Conservation (phyloP, 2,113 vertebrate species). For the Cariama cristata region DNA sequence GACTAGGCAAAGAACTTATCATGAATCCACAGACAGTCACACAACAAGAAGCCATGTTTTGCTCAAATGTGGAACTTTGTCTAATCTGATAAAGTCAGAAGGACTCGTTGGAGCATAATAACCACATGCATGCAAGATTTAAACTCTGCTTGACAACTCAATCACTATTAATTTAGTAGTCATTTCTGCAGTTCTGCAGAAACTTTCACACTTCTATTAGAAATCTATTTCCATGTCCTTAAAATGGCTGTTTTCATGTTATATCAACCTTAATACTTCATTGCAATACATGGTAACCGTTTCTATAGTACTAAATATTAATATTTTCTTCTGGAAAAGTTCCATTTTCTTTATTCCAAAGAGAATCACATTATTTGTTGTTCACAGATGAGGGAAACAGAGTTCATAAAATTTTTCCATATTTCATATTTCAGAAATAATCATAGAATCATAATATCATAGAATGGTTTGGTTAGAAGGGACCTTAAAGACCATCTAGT, state of each 20-base stretch:
- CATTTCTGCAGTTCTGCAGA: neutral
- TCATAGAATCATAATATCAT: too few relatives aligned
- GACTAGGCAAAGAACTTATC: neutral
- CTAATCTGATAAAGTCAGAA: constrained; percentile 12
- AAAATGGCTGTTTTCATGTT: neutral
- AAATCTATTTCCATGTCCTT: neutral
- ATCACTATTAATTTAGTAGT: neutral
- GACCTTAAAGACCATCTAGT: too few relatives aligned
- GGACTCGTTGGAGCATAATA: neutral
- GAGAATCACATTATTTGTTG: neutral
- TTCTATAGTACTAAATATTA: neutral
- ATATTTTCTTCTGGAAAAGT: neutral
- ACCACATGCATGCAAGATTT: neutral
- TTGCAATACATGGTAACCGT: neutral
- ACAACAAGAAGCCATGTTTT: neutral
- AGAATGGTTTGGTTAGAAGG: too few relatives aligned
- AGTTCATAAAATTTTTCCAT: accelerated
- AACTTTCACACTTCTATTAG: neutral
- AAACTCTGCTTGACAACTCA: neutral
- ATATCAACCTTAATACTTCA: neutral
- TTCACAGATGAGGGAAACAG: neutral
- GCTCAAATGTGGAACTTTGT: constrained; percentile 9
- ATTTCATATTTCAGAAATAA: neutral
- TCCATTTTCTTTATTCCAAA: neutral
- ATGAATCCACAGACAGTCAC: neutral